Conservation (phyloP, 2,797 vertebrate species). For the Acropternis orthonyx region DNA sequence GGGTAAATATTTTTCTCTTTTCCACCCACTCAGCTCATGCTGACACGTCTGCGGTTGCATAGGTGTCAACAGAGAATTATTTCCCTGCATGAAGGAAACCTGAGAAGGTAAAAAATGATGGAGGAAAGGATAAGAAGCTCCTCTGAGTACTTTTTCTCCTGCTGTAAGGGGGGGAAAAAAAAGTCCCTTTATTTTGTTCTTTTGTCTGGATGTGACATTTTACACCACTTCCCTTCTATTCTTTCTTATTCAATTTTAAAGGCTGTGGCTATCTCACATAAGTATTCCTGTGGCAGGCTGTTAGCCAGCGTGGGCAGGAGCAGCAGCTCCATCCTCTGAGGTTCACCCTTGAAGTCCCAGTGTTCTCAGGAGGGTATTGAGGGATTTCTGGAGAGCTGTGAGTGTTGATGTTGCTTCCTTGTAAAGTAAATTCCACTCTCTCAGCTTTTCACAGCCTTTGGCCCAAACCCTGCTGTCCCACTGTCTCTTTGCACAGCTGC, state of each 20-base stretch:
- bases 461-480: accelerated
- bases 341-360: background rate
- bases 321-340: background rate
- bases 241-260: background rate
- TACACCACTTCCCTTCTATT: background rate
- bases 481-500: background rate
- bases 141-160: background rate
- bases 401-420: background rate
- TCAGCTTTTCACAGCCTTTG: background rate
- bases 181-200: background rate
- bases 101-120: background rate
- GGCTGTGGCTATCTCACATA: background rate
- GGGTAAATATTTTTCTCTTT: conserved; percentile 40
- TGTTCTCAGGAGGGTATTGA: background rate
- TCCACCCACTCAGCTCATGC: conserved; percentile 7
- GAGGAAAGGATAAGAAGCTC: background rate
- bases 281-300: background rate
- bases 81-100: background rate
- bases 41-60: background rate
- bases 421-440: accelerated
- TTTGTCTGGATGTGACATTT: conserved; percentile 21
- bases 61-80: conserved; percentile 33
- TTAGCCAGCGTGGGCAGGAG: background rate
- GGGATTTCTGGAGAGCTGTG: background rate
- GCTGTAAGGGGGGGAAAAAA: background rate